Percentiles rank a stretch among this genome's conserved stretches.
Evolutionary conservation across 2,797 vertebrate genomes (phyloP).

Genomic region (Sebastes variabilis): DNA sequence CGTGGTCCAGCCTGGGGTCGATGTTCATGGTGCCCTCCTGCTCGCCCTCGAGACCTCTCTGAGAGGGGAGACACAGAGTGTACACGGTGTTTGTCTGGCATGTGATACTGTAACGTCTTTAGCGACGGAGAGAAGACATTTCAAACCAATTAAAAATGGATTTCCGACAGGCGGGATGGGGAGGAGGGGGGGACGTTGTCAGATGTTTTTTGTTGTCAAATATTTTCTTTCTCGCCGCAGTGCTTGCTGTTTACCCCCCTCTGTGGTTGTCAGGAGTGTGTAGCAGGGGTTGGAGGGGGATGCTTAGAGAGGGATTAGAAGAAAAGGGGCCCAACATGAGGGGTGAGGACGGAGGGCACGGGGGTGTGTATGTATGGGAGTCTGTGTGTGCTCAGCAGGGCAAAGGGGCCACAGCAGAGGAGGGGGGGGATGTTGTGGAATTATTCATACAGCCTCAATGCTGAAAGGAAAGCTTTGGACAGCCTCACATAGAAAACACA

Average conservation of each 20-base stretch:
- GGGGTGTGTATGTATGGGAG: conserved; percentile 40
- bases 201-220: conserved; percentile 74
- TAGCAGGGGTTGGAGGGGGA: conserved; percentile 13
- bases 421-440: conserved; percentile 42
- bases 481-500: conserved; percentile 47
- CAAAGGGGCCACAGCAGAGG: conserved; percentile 31
- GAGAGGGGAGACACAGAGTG: conserved; percentile 29
- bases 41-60: conserved; percentile 88
- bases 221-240: conserved; percentile 53
- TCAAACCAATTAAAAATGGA: conserved; percentile 70
- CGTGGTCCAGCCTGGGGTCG: conserved; percentile 91
- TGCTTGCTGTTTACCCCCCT: conserved; percentile 50
- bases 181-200: conserved; percentile 56
- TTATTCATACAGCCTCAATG: conserved; percentile 69
- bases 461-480: conserved; percentile 75
- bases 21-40: conserved; percentile 83
- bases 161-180: conserved; percentile 53
- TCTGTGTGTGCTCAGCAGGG: conserved; percentile 59
- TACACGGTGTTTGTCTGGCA: background rate
- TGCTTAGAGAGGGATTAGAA: conserved; percentile 39
- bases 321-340: conserved; percentile 30
- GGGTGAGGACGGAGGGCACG: conserved; percentile 23
- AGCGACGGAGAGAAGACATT: conserved; percentile 16
- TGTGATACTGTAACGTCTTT: background rate
- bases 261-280: conserved; percentile 55